Evolutionary conservation across 2,888 invertebrate species (phyloP), one percentile per base, ranked within the genome.

Genomic region (Sarcophaga caerulescens): DNA sequence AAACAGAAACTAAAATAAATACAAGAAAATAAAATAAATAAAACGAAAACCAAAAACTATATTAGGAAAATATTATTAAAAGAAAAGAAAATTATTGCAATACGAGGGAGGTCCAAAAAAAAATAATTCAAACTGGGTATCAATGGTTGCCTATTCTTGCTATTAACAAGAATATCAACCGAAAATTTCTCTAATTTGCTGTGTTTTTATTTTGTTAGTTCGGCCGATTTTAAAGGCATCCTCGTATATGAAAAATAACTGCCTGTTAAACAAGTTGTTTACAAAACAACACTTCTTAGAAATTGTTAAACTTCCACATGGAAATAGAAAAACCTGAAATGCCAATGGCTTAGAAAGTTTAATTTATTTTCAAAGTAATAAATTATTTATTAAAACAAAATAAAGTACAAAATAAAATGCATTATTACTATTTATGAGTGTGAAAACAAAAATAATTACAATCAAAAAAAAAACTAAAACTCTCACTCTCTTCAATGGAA

Each of bases 401-500:
- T 52, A 52, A 47, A 47, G 0, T 47, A 47, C 11, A 47, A 47
- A 14, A 14, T 11, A 47, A 52, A 52, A 12, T 52, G 52, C 52
- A 52, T 52, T 52, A 35, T 35, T 35, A 35, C 2, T 14, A 52
- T 52, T 52, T 52, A 52, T 52, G 52, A 12, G 17, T 52, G 4
- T 52, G 52, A 52, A 52, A 52, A 52, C 52, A 52, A 14, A 52
- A 52, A 52, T 4, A 52, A 52, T 52, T 14, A 35, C 35, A 35
- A 35, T 35, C 35, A 35, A 35, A 35, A 35, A 35, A 8, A 35
- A 35, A 6, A 35, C 0, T 6, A 35, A 4, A 35, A 59, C 63
- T 70, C 75, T 70, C 59, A 84, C 63, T 79, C 84, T 74, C 74
- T 59, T 73, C 60, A 73, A n/a, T 19, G 52, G 68, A 83, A 77